A percentile compares a stretch with the other conserved stretches of the same genome.
Evolutionary conservation across 30 jellyfish, hydroid and myxozoan species (phyloP).

Genomic region (Morbakka virulenta): DNA sequence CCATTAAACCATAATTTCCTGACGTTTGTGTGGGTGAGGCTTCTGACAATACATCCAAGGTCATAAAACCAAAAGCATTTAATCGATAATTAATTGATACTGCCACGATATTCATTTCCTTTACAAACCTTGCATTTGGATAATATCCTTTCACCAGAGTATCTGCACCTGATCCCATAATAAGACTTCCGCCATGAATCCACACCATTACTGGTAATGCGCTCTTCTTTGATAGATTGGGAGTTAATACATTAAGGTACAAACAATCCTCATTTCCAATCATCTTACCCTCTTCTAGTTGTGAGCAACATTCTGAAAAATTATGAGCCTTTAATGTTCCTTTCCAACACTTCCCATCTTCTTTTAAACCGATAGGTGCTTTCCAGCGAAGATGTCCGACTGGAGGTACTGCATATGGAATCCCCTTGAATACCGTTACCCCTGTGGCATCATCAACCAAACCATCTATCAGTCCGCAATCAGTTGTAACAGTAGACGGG

Average conservation of each 20-base stretch:
- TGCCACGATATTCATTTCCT: constrained; percentile 54
- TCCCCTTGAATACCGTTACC: constrained; percentile 66
- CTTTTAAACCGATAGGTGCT: constrained; percentile 52
- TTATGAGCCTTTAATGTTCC: constrained; percentile 49
- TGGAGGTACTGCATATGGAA: constrained; percentile 81
- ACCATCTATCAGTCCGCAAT: background rate
- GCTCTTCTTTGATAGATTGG: constrained; percentile 8
- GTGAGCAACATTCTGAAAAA: constrained; percentile 33
- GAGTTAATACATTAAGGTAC: constrained; percentile 71
- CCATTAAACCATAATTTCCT: constrained; percentile 83
- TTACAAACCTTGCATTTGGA: constrained; percentile 45
- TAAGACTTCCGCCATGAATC: constrained; percentile 76
- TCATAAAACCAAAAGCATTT: constrained; percentile 78
- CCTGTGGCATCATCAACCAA: constrained; percentile 3
- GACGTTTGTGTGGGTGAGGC: constrained; percentile 22
- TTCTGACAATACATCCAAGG: constrained; percentile 55
- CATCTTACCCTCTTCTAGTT: constrained; percentile 1
- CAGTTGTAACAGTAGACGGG: no score
- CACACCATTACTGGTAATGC: constrained; percentile 70
- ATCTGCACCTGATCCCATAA: constrained; percentile 15
- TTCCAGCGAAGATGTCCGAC: constrained; percentile 61
- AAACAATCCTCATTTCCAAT: constrained; percentile 77
- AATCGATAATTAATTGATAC: constrained; percentile 72
- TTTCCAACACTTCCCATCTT: constrained; percentile 38
- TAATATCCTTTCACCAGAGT: constrained; percentile 45